Evolutionary conservation across 1,140 invertebrate genomes (phyloP).

Genomic region (Hylyphantes graminicola): DNA sequence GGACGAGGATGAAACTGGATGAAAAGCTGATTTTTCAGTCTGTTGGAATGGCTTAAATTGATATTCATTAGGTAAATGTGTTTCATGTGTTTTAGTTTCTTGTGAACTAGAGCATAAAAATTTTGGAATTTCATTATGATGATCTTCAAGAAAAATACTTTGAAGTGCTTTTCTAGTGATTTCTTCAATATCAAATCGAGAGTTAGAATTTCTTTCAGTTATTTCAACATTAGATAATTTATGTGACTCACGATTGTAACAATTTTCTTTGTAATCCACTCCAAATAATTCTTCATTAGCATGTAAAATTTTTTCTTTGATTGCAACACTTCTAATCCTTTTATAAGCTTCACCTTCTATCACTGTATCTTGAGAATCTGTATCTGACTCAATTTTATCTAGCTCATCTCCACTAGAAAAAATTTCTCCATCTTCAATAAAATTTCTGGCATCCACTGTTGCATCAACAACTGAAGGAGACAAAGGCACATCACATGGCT

Average conservation of each 20-base stretch:
- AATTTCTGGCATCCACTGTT: conserved; percentile 26
- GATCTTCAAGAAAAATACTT: conserved; percentile 5
- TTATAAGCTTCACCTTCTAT: conserved; percentile 62
- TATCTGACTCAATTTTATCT: conserved; percentile 62
- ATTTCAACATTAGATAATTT: neutral
- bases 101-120: neutral
- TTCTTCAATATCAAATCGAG: neutral
- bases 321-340: conserved; percentile 62
- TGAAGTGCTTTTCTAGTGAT: neutral
- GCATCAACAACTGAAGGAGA: conserved; percentile 58
- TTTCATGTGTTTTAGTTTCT: no score
- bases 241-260: neutral
- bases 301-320: conserved; percentile 62
- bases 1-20: conserved; percentile 36
- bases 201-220: conserved; percentile 7
- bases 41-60: conserved; percentile 37
- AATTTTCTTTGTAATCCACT: conserved; percentile 22
- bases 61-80: neutral
- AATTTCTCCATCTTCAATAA: conserved; percentile 51
- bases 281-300: conserved; percentile 61
- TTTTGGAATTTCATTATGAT: conserved; percentile 2
- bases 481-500: conserved; percentile 52
- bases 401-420: conserved; percentile 61
- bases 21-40: conserved; percentile 23
- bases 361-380: conserved; percentile 63